Percentiles rank a stretch among this genome's conserved stretches.
These are phyloP conservation scores for Synergus umbraculus DNA, from an alignment of 2,888 invertebrate species.

Conservation along the genomic window DNA sequence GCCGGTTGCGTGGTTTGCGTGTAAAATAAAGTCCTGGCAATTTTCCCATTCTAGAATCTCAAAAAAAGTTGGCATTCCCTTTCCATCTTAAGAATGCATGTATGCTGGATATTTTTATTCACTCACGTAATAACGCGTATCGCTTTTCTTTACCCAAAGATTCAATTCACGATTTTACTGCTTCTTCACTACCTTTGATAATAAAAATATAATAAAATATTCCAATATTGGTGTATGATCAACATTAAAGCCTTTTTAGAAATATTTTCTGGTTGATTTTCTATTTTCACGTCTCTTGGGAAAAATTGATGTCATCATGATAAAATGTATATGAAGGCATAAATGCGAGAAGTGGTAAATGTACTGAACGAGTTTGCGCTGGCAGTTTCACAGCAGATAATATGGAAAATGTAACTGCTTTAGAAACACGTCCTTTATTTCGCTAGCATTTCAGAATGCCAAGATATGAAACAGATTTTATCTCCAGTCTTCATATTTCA, in stretches of 20 bases:
- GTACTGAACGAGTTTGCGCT: not conserved
- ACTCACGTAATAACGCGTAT: too few relatives aligned
- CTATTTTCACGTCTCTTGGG: not conserved
- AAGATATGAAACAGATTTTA: not conserved
- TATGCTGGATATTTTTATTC: too few relatives aligned
- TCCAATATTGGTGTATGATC: not conserved
- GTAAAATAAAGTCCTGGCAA: not conserved
- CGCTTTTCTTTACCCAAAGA: too few relatives aligned
- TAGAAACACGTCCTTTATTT: not conserved
- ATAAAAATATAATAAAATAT: not conserved
- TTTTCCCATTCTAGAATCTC: not conserved
- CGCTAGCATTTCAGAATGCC: not conserved
- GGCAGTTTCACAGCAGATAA: not conserved
- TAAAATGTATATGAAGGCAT: not conserved
- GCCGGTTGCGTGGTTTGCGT: not conserved
- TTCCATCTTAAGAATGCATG: not conserved
- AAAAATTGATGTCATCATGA: not conserved
- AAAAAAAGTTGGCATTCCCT: not conserved
- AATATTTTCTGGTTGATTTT: not conserved
- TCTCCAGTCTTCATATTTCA: not conserved
- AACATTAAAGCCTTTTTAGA: not conserved
- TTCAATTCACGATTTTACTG: too few relatives aligned
- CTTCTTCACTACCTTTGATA: not conserved
- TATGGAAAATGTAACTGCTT: not conserved
- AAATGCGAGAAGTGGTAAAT: not conserved